These are phyloP conservation scores for Mormyrus hasselquistii DNA, from an alignment of 2,797 vertebrate genomes.

Conservation along the genomic window DNA sequence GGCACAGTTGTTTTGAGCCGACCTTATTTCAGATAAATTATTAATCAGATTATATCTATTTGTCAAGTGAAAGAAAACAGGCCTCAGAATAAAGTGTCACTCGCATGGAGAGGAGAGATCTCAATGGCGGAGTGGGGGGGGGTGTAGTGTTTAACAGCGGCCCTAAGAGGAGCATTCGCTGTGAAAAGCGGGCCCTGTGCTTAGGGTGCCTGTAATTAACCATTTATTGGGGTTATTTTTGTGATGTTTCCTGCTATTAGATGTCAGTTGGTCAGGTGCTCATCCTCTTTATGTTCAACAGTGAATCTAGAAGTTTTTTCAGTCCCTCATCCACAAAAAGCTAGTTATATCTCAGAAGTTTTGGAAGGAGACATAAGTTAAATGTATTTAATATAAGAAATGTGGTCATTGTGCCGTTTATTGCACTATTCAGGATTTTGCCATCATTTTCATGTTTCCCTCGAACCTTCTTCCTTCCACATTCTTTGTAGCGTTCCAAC, in stretches of 20 bases:
- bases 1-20: neutral
- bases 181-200: conserved; percentile 3
- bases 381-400: neutral
- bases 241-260: conserved; percentile 24
- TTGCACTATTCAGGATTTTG: neutral
- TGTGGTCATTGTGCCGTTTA: neutral
- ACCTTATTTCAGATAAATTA: neutral
- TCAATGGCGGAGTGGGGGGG: neutral
- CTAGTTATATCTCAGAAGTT: neutral
- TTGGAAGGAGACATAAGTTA: neutral
- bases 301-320: conserved; percentile 27
- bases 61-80: neutral
- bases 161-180: neutral
- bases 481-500: conserved; percentile 75
- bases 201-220: conserved; percentile 20
- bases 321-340: conserved; percentile 4
- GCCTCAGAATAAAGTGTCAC: neutral
- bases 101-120: neutral
- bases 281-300: conserved; percentile 17
- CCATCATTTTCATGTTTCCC: neutral
- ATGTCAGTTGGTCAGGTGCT: conserved; percentile 13
- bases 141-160: neutral
- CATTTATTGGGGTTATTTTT: conserved; percentile 36
- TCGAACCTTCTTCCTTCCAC: neutral
- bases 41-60: neutral